phyloP scores from a whole-genome alignment of 2,797 vertebrate genomes.

The Dicrostonyx torquatus region DNA sequence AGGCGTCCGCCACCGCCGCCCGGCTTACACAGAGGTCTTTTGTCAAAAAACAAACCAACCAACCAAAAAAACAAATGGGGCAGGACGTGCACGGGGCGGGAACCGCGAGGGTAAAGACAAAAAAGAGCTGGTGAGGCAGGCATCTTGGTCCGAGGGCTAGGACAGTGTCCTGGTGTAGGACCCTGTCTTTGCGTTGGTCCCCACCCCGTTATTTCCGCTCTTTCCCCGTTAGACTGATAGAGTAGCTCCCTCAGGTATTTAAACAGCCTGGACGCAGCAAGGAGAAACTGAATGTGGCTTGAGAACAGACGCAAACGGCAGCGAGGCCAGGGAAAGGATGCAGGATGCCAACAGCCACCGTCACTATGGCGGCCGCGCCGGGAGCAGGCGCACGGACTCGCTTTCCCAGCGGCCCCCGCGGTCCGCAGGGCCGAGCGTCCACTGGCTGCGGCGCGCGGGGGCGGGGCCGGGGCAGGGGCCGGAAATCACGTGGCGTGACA shows the following conservation, averaged over 20 bases:
- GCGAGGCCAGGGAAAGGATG: fast-evolving
- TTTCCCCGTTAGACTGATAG: background rate
- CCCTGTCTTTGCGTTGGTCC: background rate
- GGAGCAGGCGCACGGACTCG: slow-evolving; percentile 70
- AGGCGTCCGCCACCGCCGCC: too few species aligned
- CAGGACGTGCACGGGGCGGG: background rate
- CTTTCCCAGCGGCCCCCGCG: slow-evolving; percentile 82
- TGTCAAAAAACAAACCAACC: background rate
- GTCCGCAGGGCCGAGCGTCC: background rate
- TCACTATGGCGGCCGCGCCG: fast-evolving
- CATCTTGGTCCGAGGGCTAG: background rate
- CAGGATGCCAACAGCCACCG: fast-evolving
- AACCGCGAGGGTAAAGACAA: fast-evolving
- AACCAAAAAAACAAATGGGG: background rate
- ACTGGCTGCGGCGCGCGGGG: background rate
- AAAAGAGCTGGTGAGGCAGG: background rate
- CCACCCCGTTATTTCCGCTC: background rate
- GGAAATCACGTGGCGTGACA: slow-evolving; percentile 85
- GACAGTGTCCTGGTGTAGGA: background rate
- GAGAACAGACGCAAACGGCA: background rate
- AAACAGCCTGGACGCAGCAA: background rate
- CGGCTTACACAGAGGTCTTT: background rate
- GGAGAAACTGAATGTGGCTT: background rate
- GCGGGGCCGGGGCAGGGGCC: slow-evolving; percentile 41
- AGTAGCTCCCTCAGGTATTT: background rate